phyloP scores from a whole-genome alignment of 2,888 invertebrate species.

The Petrophora chlorosata region DNA sequence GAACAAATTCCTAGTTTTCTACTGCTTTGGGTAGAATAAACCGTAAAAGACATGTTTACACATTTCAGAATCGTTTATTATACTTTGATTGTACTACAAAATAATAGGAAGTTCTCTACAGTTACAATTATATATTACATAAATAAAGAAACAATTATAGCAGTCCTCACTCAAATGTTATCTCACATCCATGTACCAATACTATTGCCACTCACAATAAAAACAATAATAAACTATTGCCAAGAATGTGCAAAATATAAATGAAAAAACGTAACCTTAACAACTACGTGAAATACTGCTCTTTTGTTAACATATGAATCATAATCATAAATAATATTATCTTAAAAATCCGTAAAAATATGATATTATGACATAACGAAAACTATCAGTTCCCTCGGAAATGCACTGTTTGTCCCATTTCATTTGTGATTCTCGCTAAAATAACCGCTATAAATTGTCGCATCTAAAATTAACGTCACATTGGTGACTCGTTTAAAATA shows the following conservation, averaged over 20 bases:
- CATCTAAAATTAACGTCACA: conserved; percentile 77
- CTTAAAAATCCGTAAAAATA: conserved; percentile 54
- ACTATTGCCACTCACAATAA: conserved; percentile 45
- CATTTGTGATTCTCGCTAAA: conserved; percentile 55
- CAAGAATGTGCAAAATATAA: conserved; percentile 41
- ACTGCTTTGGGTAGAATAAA: too few relatives aligned
- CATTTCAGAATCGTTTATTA: conserved; percentile 79
- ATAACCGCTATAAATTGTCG: conserved; percentile 56
- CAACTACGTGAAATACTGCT: conserved; percentile 76
- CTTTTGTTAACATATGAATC: conserved; percentile 61
- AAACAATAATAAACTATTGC: conserved; percentile 35
- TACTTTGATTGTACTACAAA: conserved; percentile 83
- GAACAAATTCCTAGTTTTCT: too few relatives aligned
- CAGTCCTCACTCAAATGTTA: conserved; percentile 62
- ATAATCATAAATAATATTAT: conserved; percentile 61
- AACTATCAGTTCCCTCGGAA: conserved; percentile 44
- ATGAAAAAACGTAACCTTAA: conserved; percentile 43
- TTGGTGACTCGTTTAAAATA: conserved; percentile 69
- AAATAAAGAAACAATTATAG: conserved; percentile 77
- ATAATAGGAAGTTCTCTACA: conserved; percentile 84
- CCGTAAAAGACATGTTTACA: conserved; percentile 47
- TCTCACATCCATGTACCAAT: conserved; percentile 46
- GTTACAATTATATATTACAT: conserved; percentile 80
- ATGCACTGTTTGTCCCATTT: conserved; percentile 56
- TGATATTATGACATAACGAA: conserved; percentile 44